Evolutionary conservation across 35 echinoderm and acorn worm genomes (phyloP).

Genomic region (Stichopus chloronotus): DNA sequence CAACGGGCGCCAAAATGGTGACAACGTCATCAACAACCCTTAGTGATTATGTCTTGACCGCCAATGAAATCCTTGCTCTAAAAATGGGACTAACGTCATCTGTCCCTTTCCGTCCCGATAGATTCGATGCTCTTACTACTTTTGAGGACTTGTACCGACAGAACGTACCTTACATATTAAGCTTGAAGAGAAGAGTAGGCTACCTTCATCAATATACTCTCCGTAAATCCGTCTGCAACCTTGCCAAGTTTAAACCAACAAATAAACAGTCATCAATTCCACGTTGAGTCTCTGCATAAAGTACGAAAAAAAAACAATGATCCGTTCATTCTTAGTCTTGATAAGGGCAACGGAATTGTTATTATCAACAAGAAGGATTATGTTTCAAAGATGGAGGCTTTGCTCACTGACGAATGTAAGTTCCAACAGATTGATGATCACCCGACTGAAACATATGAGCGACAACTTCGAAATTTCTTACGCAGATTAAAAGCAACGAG

Average conservation of each 20-base stretch:
- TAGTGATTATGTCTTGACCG: background rate
- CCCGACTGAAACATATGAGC: background rate
- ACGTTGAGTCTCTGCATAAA: background rate
- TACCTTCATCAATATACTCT: background rate
- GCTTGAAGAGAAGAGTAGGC: background rate
- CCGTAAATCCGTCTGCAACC: background rate
- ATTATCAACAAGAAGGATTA: background rate
- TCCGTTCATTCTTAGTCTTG: background rate
- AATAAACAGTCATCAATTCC: background rate
- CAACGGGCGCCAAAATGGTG: background rate
- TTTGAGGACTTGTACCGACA: conserved; percentile 7
- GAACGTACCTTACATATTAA: background rate
- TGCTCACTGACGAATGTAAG: background rate
- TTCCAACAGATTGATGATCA: background rate
- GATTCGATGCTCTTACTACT: background rate
- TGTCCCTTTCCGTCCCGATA: background rate
- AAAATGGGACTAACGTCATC: background rate
- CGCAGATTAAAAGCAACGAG: background rate
- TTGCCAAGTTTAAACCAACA: background rate
- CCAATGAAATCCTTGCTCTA: background rate
- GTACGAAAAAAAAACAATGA: background rate
- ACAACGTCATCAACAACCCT: background rate
- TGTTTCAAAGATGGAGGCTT: background rate
- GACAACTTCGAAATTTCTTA: background rate
- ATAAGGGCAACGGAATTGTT: background rate